phyloP scores from a whole-genome alignment of 2,888 invertebrate species.

The Chironomus tentans region DNA sequence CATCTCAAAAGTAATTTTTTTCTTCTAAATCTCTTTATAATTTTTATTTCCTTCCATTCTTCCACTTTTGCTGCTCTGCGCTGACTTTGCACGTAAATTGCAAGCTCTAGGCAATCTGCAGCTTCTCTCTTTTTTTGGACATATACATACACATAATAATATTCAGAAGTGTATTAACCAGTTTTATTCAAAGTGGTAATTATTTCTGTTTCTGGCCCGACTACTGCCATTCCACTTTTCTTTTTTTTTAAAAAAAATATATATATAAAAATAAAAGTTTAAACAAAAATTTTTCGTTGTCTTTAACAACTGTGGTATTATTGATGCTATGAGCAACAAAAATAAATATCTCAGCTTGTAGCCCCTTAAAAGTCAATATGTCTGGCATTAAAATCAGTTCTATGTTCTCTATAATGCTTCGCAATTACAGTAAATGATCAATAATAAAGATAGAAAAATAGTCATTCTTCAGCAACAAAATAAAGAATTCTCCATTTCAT shows the following conservation, averaged over 20 bases:
- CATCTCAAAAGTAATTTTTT: too few species aligned
- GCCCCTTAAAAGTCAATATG: not conserved
- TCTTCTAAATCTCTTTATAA: too few species aligned
- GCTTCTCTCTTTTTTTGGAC: not conserved
- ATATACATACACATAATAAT: not conserved
- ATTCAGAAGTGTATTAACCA: not conserved
- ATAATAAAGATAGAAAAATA: constrained; percentile 25
- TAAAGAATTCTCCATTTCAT: not conserved
- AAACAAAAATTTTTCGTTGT: not conserved
- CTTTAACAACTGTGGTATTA: too few species aligned
- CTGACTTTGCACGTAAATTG: not conserved
- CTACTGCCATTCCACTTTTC: not conserved
- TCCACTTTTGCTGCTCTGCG: too few species aligned
- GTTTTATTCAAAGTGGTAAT: not conserved
- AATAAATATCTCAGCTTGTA: not conserved
- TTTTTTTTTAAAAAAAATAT: not conserved
- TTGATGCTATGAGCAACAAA: not conserved
- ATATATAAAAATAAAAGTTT: too few species aligned
- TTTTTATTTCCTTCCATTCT: too few species aligned
- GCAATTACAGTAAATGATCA: constrained; percentile 27
- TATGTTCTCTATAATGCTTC: constrained; percentile 15
- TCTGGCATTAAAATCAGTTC: not conserved
- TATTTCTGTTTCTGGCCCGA: not conserved
- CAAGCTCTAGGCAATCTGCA: not conserved
- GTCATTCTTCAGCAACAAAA: constrained; percentile 1